Conservation (phyloP, 2,797 vertebrate genomes). For the Rhinophrynus dorsalis region DNA sequence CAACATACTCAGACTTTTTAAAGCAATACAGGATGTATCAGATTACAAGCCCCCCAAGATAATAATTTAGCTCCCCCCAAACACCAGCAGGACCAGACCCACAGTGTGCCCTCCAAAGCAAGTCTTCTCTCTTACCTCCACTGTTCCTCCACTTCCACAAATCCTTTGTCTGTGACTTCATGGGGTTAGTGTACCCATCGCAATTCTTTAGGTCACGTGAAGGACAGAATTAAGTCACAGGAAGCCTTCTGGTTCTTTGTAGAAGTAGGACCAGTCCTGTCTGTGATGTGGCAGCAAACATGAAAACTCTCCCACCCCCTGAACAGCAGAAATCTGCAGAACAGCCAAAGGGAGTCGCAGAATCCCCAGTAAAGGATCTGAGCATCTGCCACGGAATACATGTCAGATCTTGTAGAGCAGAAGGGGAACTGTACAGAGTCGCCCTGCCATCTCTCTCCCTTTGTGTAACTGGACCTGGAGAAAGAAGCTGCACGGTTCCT, state of each 20-base stretch:
- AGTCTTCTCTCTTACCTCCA: constrained; percentile 6
- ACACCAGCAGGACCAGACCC: too few species aligned
- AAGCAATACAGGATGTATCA: too few species aligned
- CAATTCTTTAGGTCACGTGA: background rate
- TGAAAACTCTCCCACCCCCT: background rate
- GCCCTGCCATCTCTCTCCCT: background rate
- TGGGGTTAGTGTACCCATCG: background rate
- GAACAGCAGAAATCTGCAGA: background rate
- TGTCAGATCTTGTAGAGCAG: background rate
- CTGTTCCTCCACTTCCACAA: background rate
- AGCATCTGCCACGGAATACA: background rate
- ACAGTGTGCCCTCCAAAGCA: too few species aligned
- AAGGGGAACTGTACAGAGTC: background rate
- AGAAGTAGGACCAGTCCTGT: background rate
- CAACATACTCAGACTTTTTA: too few species aligned
- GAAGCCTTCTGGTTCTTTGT: background rate
- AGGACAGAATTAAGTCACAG: background rate
- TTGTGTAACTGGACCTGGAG: background rate
- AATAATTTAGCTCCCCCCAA: too few species aligned
- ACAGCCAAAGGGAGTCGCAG: background rate
- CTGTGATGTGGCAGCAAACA: constrained; percentile 37
- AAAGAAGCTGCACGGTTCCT: background rate
- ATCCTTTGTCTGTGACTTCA: background rate
- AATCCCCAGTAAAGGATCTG: background rate
- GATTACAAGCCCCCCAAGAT: too few species aligned